Evolutionary conservation across 1,140 invertebrate genomes (phyloP), one percentile per base, ranked within the genome.

Genomic region (Drosophila hydei): DNA sequence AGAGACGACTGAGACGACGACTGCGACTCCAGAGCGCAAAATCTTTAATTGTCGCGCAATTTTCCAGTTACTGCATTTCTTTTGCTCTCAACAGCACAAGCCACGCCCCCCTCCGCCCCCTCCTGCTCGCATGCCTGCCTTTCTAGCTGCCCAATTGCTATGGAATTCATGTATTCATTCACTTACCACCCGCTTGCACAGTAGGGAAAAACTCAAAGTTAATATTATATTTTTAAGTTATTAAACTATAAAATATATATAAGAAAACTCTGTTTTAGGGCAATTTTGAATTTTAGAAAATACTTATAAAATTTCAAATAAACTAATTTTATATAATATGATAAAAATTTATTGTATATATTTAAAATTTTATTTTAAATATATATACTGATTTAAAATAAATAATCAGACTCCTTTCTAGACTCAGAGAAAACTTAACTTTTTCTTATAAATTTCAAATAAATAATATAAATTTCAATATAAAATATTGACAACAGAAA

Each of bases 31-130:
- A 56, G 30, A 45, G 72, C 59, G 78, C 72, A 88, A 89, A 88
- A 88, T 88, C 83, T 88, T 88, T 88, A 88, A 88, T 88, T 88
- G 83, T 88, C 83, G 83, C 83, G 83, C 83, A 88, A 88, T 88
- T 88, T 88, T 88, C 83, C 83, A 88, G 83, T 88, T 89, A 89
- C 79, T 88, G 84, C 83, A 88, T 87, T 87, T 81, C 70, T 72
- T 38, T 67, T 33, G 61, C 77, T 25, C 27, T 68, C 55, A 61
- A 71, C 64, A 51, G 14, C 48, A 38, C 56, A 14, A n/a, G 38
- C 4, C 38, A 0, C 38, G 12, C 38, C 12, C 4, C n/a, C 1
- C 30, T 33, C 30, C 4, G n/a, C 38, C 2, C 38, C 14, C 38
- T 5, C 1, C 6, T 40, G 12, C 1, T 4, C 6, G 38, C 38